phyloP scores from a whole-genome alignment of 2,797 vertebrate species.

The Pyrocephalus nanus region DNA sequence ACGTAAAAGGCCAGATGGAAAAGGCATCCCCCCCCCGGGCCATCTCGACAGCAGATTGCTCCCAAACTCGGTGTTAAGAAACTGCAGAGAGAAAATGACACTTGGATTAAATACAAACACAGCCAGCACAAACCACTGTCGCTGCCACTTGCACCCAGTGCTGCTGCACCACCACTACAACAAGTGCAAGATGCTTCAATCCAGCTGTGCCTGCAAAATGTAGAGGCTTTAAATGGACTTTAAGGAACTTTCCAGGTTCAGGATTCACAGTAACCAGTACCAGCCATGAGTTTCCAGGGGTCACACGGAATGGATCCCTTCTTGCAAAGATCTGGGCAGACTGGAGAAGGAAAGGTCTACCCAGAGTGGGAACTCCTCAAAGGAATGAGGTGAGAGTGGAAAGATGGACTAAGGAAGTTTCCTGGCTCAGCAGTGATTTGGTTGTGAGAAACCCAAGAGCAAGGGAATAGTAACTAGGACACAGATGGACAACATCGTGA shows the following conservation, averaged over 20 bases:
- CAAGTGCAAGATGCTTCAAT: fast-evolving
- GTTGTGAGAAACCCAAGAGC: not conserved
- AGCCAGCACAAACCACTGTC: not conserved
- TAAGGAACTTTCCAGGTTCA: not conserved
- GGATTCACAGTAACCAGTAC: not conserved
- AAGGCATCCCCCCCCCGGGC: not conserved
- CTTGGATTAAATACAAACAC: not conserved
- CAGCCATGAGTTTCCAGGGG: not conserved
- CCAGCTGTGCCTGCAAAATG: not conserved
- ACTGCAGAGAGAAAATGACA: not conserved
- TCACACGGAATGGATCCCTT: not conserved
- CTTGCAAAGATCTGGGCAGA: not conserved
- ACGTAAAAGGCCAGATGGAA: not conserved
- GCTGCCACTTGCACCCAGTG: not conserved
- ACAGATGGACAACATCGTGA: not conserved
- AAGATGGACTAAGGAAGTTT: not conserved
- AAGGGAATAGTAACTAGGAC: not conserved
- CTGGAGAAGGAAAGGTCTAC: not conserved
- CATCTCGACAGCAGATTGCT: not conserved
- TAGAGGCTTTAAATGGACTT: not conserved
- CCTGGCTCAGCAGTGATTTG: not conserved
- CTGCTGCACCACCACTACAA: not conserved
- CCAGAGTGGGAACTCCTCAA: not conserved
- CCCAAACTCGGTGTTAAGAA: fast-evolving
- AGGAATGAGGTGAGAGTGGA: not conserved